phyloP scores from a whole-genome alignment of 2,113 vertebrate genomes.

The Equus quagga region DNA sequence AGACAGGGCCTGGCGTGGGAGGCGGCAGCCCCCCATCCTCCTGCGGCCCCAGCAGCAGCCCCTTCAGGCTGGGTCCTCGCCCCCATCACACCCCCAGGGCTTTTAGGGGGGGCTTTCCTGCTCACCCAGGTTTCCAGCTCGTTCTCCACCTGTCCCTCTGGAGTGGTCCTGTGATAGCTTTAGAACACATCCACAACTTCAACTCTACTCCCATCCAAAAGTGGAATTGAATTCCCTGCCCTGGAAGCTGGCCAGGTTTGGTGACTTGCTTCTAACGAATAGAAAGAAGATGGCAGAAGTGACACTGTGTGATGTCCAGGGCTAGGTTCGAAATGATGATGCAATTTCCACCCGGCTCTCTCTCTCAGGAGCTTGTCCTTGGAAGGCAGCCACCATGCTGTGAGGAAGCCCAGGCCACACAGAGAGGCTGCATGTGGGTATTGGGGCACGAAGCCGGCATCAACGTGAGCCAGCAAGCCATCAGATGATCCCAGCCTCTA shows the following conservation, averaged over 20 bases:
- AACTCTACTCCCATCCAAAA: not conserved
- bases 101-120: not conserved
- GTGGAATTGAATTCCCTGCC: not conserved
- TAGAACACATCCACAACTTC: not conserved
- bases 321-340: not conserved
- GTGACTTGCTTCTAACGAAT: not conserved
- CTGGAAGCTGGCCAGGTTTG: not conserved
- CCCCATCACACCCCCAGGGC: not conserved
- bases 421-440: not conserved
- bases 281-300: not conserved
- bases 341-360: not conserved
- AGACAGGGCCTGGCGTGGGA: not conserved
- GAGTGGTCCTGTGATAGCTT: not conserved
- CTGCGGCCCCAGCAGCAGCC: not conserved
- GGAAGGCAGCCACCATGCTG: not conserved
- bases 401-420: not conserved
- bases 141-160: not conserved
- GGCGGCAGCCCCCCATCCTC: rapidly evolving
- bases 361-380: not conserved
- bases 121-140: not conserved
- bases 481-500: not conserved
- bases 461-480: not conserved
- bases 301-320: not conserved
- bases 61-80: not conserved
- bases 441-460: not conserved